Percentiles rank a stretch among this genome's conserved stretches.
Conservation (phyloP, 2,797 vertebrate species). For the Morelia viridis region DNA sequence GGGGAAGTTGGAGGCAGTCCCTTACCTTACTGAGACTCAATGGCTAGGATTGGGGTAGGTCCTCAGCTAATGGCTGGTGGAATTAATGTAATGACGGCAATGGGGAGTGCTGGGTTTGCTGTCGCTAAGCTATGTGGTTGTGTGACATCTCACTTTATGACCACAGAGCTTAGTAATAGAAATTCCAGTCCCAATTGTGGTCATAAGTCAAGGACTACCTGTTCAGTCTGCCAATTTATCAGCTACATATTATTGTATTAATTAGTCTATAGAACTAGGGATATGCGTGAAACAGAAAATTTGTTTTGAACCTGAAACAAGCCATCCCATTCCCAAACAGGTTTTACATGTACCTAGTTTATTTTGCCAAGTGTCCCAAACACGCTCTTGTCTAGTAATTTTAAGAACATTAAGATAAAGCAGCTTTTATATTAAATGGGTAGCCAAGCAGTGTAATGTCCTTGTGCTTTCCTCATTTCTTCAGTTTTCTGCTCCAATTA, state of each 20-base stretch:
- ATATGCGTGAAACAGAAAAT: background rate
- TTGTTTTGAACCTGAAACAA: background rate
- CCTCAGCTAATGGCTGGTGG: too few relatives aligned
- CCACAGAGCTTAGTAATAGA: too few relatives aligned
- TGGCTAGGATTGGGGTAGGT: too few relatives aligned
- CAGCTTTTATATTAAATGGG: background rate
- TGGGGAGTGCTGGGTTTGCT: too few relatives aligned
- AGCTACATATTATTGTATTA: background rate
- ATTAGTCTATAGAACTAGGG: background rate
- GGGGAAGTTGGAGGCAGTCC: too few relatives aligned
- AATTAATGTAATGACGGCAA: too few relatives aligned
- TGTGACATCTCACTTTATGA: too few relatives aligned
- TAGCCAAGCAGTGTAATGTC: background rate
- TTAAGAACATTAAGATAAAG: background rate
- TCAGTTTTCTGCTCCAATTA: constrained; percentile 4
- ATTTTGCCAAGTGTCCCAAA: background rate
- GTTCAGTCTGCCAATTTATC: background rate
- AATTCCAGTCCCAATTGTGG: too few relatives aligned
- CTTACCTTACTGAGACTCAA: too few relatives aligned
- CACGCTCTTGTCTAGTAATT: background rate
- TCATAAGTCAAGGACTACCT: too few relatives aligned
- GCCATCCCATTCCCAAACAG: background rate
- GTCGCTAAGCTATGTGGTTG: too few relatives aligned
- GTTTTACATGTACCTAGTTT: background rate
- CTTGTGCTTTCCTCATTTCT: background rate